phyloP scores from a whole-genome alignment of 1,140 invertebrate genomes.

The Octopus sinensis region DNA sequence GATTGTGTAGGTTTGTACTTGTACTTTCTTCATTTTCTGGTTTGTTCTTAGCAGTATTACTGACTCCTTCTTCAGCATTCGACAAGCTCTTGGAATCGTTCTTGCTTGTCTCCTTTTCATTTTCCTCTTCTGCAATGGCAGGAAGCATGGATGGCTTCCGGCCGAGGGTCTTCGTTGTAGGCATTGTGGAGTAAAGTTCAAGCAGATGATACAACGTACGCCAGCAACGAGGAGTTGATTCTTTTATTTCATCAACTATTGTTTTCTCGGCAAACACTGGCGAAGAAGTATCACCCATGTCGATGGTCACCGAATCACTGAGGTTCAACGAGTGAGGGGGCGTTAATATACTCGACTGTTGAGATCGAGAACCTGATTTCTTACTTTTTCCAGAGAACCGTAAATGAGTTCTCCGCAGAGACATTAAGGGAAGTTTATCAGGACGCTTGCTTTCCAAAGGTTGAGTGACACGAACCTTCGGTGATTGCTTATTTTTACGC shows the following conservation, averaged over 20 bases:
- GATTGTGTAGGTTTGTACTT: conserved; percentile 23
- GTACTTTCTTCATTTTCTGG: conserved; percentile 25
- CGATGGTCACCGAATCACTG: conserved; percentile 55
- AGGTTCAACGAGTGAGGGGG: conserved; percentile 49
- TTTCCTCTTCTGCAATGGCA: conserved; percentile 43
- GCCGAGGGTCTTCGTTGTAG: conserved; percentile 86
- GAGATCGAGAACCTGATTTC: conserved; percentile 19
- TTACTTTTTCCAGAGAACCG: conserved; percentile 29
- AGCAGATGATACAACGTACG: conserved; percentile 88
- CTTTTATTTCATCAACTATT: conserved; percentile 57
- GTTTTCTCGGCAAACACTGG: conserved; percentile 55
- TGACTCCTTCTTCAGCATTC: background rate
- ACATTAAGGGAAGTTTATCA: conserved; percentile 18
- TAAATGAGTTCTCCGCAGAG: conserved; percentile 27
- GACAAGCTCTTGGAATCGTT: conserved; percentile 21
- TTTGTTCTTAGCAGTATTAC: background rate
- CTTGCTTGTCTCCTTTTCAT: conserved; percentile 33
- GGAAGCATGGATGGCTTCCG: conserved; percentile 54
- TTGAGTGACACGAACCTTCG: background rate
- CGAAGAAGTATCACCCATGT: conserved; percentile 54
- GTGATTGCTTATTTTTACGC: background rate
- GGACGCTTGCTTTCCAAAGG: conserved; percentile 15
- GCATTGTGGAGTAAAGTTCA: conserved; percentile 89
- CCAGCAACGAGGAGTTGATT: conserved; percentile 80
- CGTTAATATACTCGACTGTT: conserved; percentile 31